Percentiles rank a stretch among this genome's conserved stretches.
These are phyloP conservation scores for Nemoura dubitans DNA, from an alignment of 2,888 invertebrate species.

Conservation along the genomic window DNA sequence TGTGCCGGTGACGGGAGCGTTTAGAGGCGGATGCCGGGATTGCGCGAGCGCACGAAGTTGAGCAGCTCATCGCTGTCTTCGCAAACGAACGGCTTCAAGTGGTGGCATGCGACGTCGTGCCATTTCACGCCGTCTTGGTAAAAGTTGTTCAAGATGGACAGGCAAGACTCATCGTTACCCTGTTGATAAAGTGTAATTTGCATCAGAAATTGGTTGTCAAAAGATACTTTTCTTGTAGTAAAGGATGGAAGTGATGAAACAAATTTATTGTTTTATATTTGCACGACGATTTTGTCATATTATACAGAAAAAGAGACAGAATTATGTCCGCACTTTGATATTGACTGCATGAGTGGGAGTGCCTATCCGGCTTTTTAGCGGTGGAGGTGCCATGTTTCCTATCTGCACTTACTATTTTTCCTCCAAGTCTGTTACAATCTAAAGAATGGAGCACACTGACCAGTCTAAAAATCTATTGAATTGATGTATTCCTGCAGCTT, in stretches of 20 bases:
- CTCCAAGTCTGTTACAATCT: too few species aligned
- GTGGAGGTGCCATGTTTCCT: not conserved
- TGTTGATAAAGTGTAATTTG: slow-evolving; percentile 55
- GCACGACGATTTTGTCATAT: too few species aligned
- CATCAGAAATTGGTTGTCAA: slow-evolving; percentile 13
- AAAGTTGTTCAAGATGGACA: slow-evolving; percentile 90
- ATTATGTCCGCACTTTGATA: too few species aligned
- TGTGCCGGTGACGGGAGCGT: slow-evolving; percentile 30
- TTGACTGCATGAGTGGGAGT: too few species aligned
- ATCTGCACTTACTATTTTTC: not conserved
- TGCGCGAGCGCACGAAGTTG: slow-evolving; percentile 89
- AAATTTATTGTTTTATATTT: too few species aligned
- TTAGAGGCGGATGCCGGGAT: slow-evolving; percentile 84
- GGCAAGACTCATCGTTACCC: slow-evolving; percentile 91
- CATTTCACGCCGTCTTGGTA: slow-evolving; percentile 88
- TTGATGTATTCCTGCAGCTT: not conserved
- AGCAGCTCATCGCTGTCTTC: slow-evolving; percentile 91
- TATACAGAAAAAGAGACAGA: too few species aligned
- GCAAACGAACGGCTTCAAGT: slow-evolving; percentile 87
- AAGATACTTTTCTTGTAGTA: too few species aligned
- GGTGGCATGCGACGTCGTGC: slow-evolving; percentile 89
- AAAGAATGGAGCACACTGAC: not conserved
- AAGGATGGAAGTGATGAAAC: too few species aligned
- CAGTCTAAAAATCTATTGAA: not conserved
- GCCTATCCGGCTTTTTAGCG: too few species aligned